Base-by-base conservation (phyloP, 2,888 invertebrate species). In the Pterostichus niger region DNA sequence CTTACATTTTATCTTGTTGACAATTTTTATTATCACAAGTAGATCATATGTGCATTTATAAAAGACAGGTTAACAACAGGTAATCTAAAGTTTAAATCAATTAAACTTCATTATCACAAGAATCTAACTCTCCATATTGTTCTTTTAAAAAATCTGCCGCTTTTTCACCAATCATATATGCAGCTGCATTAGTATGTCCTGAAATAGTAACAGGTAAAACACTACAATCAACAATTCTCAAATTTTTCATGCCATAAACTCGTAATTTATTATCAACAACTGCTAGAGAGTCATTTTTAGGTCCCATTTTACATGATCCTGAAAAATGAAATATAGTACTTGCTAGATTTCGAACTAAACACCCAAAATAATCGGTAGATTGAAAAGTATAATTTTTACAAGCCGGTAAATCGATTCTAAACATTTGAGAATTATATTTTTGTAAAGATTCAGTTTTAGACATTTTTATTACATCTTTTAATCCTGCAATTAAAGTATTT, bases 241-340 rank as follows among this genome's bases (percentile, higher is more conserved):
- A 88, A 3, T 90, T 90, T 6, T 91, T 87, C 0, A 94, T 88
- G 0, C 94, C 94, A 85, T 93, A 90, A 0, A 95, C 94, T 84
- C 91, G 91, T 31, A 94, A 88, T 84, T 93, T 91, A 2, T 93
- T 91, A 87, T 94, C 93, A 0, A 95, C 94, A 0, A 95, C 93
- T 0, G 94, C 93, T 0, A 89, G 90, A 0, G 92, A 91, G 86
- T 95, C 94, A 0, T 88, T 89, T 0, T 88, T 88, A 0, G 94
- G 93, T 0, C 95, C 95, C 95, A 95, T 95, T 86, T 93, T 94
- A 85, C 94, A 94, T 0, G 95, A 94, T 6, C 93, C 93, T 84
- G 93, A 91, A 85, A 93, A 93, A 88, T 94, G 94, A 86, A 13
- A 9, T 13, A 78, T 35, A 9, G 59, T 9, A 17, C 17, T 59